Evolutionary conservation across 2,888 invertebrate species (phyloP), one percentile per base, ranked within the genome.

Genomic region (Thera obeliscata): DNA sequence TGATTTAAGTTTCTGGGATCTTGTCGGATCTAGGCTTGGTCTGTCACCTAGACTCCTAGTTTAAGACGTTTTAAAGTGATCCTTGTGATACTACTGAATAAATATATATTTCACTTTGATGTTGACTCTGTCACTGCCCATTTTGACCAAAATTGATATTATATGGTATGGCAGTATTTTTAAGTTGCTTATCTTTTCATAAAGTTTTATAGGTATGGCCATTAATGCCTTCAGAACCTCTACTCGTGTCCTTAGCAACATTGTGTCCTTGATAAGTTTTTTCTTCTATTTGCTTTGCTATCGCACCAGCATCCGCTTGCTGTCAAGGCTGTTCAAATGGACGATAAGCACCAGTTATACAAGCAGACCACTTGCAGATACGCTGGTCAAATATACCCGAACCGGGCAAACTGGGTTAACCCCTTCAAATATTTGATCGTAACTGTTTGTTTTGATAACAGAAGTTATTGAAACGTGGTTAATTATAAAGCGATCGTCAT

Each of bases 241-340:
- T 38, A 58, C 12, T 60, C 54, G 43, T 54, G 41, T 58, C 61
- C 46, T 61, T 22, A 8, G 46, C 41, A 54, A 60, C 22, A 57
- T 56, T 4, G 22, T 67, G 72, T 69, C 71, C 74, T 72, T 73
- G 69, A 70, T 69, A 67, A 55, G 38, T 57, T 70, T 76, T 78
- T 74, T 67, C 61, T 63, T 66, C 12, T 81, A 78, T 84, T 83
- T 84, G 76, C 79, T 75, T 74, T 78, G 75, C 76, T 80, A 81
- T 82, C 81, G 82, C 66, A 73, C 76, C 85, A 86, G 87, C 88
- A 86, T 88, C 88, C 85, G 84, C 78, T 78, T 69, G 79, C 77
- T 80, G 80, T 81, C 89, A 89, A 88, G 88, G 89, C 81, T 87
- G 78, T 72, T 78, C 80, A 81, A 82, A 81, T 41, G 56, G 56